These are phyloP conservation scores for Drosophila pachea DNA, from an alignment of 1,140 invertebrate genomes.

Conservation along the genomic window DNA sequence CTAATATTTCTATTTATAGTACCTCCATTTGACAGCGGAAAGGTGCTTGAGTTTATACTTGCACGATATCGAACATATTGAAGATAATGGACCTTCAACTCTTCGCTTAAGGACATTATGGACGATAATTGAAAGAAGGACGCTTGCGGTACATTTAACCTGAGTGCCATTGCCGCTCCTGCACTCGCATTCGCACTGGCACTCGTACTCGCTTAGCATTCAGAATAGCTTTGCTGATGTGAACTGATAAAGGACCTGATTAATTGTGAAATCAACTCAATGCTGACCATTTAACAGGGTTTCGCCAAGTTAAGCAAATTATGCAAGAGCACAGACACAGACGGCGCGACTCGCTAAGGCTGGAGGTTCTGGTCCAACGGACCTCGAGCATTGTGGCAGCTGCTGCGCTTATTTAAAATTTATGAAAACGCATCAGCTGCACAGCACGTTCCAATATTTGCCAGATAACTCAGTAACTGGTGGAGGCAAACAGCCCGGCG, in stretches of 20 bases:
- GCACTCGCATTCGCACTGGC: no score
- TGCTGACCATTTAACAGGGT: slow-evolving; percentile 30
- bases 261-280: slow-evolving; percentile 44
- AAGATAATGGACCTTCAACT: no score
- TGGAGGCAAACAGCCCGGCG: slow-evolving; percentile 57
- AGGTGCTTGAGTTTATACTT: no score
- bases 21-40: no score
- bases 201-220: neutral
- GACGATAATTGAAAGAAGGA: no score
- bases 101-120: no score
- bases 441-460: slow-evolving; percentile 77
- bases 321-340: slow-evolving; percentile 54
- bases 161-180: no score
- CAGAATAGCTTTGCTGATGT: neutral
- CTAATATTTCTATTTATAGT: no score
- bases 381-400: slow-evolving; percentile 25
- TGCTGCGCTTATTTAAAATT: slow-evolving; percentile 74
- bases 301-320: slow-evolving; percentile 49
- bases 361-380: slow-evolving; percentile 24
- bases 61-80: no score
- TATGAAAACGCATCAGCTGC: slow-evolving; percentile 77
- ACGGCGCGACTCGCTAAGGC: no score
- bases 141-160: no score
- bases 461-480: slow-evolving; percentile 74
- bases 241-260: slow-evolving; percentile 24